Conservation (phyloP, 2,888 invertebrate genomes). For the Ennomos erosarius region DNA sequence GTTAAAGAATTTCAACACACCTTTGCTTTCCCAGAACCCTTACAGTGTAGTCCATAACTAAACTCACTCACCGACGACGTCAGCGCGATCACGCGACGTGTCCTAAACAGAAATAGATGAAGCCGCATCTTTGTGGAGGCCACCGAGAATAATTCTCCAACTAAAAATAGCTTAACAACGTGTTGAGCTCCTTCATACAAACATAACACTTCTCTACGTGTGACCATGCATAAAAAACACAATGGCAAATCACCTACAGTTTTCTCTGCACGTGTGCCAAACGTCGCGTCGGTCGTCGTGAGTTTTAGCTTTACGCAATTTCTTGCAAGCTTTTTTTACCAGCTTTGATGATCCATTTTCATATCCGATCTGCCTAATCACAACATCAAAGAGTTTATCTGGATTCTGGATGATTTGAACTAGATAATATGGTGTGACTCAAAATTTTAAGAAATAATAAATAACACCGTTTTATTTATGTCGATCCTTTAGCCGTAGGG, state of each 20-base stretch:
- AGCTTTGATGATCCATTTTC: too few species aligned
- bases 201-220: slow-evolving; percentile 12
- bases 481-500: too few species aligned
- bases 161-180: slow-evolving; percentile 69
- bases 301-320: too few species aligned
- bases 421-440: too few species aligned
- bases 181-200: slow-evolving; percentile 23
- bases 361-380: too few species aligned
- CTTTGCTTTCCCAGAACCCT: slow-evolving; percentile 2
- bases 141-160: slow-evolving; percentile 65
- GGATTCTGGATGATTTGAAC: too few species aligned
- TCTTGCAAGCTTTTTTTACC: too few species aligned
- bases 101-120: slow-evolving; percentile 69
- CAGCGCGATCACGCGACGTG: slow-evolving; percentile 56
- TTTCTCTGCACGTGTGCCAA: slow-evolving; percentile 21
- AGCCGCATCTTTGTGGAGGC: slow-evolving; percentile 74
- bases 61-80: slow-evolving; percentile 32
- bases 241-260: slow-evolving; percentile 8
- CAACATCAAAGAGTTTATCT: too few species aligned
- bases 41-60: slow-evolving; percentile 4
- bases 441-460: too few species aligned
- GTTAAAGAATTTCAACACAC: too few species aligned
- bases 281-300: too few species aligned
- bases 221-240: slow-evolving; percentile 11
- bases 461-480: too few species aligned